These are phyloP conservation scores for Acrocephalus arundinaceus DNA, from an alignment of 2,113 vertebrate genomes.

Conservation along the genomic window DNA sequence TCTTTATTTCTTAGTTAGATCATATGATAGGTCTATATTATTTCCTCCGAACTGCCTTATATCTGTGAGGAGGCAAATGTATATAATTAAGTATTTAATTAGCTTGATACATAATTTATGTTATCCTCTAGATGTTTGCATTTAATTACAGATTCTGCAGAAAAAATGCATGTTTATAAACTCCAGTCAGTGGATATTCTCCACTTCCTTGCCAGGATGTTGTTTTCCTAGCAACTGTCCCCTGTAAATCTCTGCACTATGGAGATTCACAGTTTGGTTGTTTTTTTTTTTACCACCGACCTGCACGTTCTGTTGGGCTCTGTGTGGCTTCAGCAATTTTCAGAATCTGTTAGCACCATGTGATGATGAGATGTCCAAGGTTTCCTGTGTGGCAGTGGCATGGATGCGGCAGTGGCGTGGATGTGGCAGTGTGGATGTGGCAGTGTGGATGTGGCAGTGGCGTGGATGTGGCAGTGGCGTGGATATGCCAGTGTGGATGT, in stretches of 20 bases:
- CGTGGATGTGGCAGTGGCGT: background rate
- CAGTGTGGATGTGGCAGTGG: background rate
- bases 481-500: no score
- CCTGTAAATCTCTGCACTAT: background rate
- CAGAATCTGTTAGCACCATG: accelerated
- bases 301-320: background rate
- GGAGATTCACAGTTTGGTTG: background rate
- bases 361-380: background rate
- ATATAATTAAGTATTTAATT: background rate
- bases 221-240: background rate
- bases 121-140: slow-evolving; percentile 18
- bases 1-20: background rate
- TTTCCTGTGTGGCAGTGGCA: background rate
- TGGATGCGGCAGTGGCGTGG: background rate
- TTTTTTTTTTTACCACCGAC: background rate
- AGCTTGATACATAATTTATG: background rate
- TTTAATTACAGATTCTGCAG: slow-evolving; percentile 10
- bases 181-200: background rate
- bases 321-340: background rate
- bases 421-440: background rate
- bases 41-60: background rate
- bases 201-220: background rate
- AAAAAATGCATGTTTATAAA: background rate
- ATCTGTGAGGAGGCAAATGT: background rate
- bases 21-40: background rate